Evolutionary conservation across 2,113 vertebrate species (phyloP), one percentile per base, ranked within the genome.

Genomic region (Anser brachyrhynchus): DNA sequence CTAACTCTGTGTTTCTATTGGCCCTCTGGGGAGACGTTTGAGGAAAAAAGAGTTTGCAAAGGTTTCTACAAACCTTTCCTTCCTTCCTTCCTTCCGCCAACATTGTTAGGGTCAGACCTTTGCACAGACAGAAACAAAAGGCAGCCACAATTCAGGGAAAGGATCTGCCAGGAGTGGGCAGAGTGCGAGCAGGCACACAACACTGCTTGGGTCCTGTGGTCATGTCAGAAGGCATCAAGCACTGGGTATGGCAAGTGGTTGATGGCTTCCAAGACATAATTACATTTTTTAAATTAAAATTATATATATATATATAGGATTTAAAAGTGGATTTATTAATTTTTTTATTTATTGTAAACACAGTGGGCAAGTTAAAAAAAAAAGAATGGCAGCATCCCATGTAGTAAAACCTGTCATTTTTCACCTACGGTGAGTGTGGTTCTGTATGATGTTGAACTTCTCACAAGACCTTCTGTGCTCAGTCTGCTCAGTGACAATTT

Each of bases 121-220:
- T 91, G 84, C 86, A 93, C 95, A 93, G 92, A 90, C 33, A 95
- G 94, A 94, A 93, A 92, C 92, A 93, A 92, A 95, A 91, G 85
- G 77, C 55, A 71, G 33, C 13, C 61, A 74, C 85, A 85, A 29
- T 57, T 71, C 58, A 67, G 86, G 86, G 83, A 66, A 69, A 73
- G 67, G 59, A 71, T 78, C 84, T 66, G 18, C 76, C 86, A 84
- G 80, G 72, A 84, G 37, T 0, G 0, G 43, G 58, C 44, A 90
- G 75, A 67, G 52, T 1, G 2, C 77, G 39, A 51, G 26, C 89
- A 94, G 43, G 28, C 62, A 37, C n/a, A 6, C 0, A 0, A 0
- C 31, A 44, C 46, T 2, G 2, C 7, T 21, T 81, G 29, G 6
- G 44, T 29, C 69, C 65, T 78, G 57, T 62, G 52, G 29, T 76